Base-by-base conservation (phyloP, 2,888 invertebrate species). In the Spilarctia lutea region DNA sequence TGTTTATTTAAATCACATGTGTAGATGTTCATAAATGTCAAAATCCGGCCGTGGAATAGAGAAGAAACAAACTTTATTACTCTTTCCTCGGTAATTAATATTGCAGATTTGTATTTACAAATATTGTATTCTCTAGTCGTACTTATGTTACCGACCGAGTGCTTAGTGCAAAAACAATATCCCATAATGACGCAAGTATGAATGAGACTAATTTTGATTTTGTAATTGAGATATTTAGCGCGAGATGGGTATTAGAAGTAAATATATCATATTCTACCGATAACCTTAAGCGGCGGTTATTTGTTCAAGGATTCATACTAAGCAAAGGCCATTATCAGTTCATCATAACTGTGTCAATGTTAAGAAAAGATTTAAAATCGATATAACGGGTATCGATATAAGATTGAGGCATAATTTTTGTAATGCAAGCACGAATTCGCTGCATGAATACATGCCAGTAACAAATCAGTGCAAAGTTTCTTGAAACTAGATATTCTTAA, bases 401-500 rank as follows among this genome's bases (percentile, higher is more conserved):
- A 63, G 63, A 63, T 83, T 67, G 65, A 73, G 71, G 78, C 81
- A 75, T 77, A 67, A 71, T 74, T 76, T 42, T 73, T 56, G 72
- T 71, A 68, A 60, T 72, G 68, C 76, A 75, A 18, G 30, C 30
- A 30, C 18, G 16, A 63, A 63, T 63, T 70, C 66, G 52, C 67
- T 71, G 76, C 81, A 83, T 80, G 75, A 78, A 79, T 79, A 77
- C 65, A 68, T 69, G 52, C 60, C 69, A 72, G 27, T 60, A 79
- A 73, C 74, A 83, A 82, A 83, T 74, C 76, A 75, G 79, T 82
- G 73, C 87, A 79, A 69, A 80, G 78, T 84, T 85, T 83, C 87
- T 80, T 74, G 76, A 68, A 84, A 88, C 80, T 76, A 77, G 81
- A 87, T 85, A 87, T 83, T 86, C 85, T 82, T 84, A 84, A 81